Evolutionary conservation across 2,113 vertebrate species (phyloP).

Genomic region (Myotis davidii): DNA sequence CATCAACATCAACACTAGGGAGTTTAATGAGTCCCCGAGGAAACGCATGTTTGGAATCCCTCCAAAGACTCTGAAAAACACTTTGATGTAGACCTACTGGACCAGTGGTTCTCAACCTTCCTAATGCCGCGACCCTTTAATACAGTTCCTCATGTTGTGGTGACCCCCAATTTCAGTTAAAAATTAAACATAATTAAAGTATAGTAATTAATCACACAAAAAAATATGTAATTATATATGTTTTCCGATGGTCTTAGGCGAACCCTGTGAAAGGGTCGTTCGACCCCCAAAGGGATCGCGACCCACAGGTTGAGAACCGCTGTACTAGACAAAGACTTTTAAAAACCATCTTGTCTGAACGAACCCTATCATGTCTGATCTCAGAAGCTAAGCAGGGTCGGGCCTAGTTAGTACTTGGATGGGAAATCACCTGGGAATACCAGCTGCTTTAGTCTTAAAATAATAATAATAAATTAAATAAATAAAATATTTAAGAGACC

Average conservation of each 20-base stretch:
- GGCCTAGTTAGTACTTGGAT: not conserved
- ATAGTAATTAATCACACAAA: no score
- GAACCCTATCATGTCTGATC: not conserved
- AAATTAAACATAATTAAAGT: no score
- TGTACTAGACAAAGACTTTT: not conserved
- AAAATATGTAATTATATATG: no score
- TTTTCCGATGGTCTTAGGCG: no score
- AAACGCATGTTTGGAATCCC: not conserved
- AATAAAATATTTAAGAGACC: not conserved
- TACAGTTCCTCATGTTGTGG: no score
- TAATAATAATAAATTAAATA: not conserved
- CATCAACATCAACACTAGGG: not conserved
- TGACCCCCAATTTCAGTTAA: no score
- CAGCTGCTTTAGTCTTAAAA: not conserved
- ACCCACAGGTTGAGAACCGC: no score
- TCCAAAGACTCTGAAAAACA: not conserved
- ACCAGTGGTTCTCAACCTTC: not conserved
- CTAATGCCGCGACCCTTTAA: no score
- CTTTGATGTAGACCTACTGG: not conserved
- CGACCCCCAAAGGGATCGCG: no score
- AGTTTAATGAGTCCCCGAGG: not conserved
- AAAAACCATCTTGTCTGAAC: not conserved
- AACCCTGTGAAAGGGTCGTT: no score
- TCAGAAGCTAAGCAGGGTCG: not conserved
- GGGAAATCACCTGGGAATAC: not conserved